Conservation (phyloP, 2,888 invertebrate species). For the Dyspetes luteomarginatus region DNA sequence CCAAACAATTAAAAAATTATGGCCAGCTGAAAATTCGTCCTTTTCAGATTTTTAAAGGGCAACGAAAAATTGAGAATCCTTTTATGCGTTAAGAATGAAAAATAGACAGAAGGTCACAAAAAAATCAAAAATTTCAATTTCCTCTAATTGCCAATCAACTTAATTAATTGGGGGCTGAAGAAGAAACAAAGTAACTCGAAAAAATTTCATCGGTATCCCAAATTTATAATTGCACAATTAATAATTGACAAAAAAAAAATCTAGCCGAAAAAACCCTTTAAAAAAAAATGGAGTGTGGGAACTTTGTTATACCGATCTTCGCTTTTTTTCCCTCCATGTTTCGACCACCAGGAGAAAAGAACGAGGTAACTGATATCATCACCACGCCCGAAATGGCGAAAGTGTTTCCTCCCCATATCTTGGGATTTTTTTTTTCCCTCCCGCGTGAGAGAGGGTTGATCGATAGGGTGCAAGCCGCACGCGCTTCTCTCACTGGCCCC, state of each 20-base stretch:
- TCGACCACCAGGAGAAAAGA: conserved; percentile 54
- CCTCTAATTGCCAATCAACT: background rate
- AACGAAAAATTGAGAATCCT: background rate
- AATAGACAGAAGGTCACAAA: background rate
- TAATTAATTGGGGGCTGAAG: background rate
- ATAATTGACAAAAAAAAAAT: conserved; percentile 37
- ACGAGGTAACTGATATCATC: conserved; percentile 53
- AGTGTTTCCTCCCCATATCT: conserved; percentile 39
- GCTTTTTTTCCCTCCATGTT: conserved; percentile 30
- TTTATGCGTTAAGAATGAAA: background rate
- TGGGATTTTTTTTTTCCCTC: conserved; percentile 23
- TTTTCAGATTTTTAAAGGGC: too few relatives aligned
- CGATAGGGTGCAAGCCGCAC: conserved; percentile 58
- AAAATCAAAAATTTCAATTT: background rate
- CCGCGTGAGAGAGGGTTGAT: conserved; percentile 33
- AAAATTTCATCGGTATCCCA: background rate
- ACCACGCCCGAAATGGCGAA: conserved; percentile 62
- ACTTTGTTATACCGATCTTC: conserved; percentile 33
- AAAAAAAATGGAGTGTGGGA: conserved; percentile 48
- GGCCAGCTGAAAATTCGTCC: too few relatives aligned
- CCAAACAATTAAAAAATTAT: too few relatives aligned
- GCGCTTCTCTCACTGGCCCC: conserved; percentile 44
- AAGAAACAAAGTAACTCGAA: conserved; percentile 3
- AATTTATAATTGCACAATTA: conserved; percentile 31
- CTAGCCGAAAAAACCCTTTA: background rate